These are phyloP conservation scores for Hydractinia symbiolongicarpus DNA, from an alignment of 30 jellyfish, hydroid and myxozoan species.

Conservation along the genomic window DNA sequence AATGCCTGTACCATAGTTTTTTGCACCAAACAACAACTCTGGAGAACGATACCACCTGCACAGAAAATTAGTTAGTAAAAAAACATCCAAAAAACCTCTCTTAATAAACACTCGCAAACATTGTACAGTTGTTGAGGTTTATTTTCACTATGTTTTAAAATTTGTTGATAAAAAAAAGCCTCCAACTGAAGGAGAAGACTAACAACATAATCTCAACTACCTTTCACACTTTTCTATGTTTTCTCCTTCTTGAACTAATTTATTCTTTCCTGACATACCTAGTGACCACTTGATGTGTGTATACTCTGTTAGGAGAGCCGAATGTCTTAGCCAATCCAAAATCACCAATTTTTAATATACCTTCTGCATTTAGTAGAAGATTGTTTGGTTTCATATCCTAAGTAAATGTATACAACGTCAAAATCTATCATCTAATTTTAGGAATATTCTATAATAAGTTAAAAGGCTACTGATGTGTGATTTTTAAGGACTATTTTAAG, in stretches of 20 bases:
- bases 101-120: no score
- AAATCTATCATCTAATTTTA: background rate
- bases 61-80: background rate
- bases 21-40: conserved; percentile 96
- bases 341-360: conserved; percentile 93
- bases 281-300: conserved; percentile 97
- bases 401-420: background rate
- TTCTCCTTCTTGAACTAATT: no score
- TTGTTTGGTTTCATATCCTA: conserved; percentile 98
- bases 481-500: background rate
- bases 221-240: no score
- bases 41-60: conserved; percentile 98
- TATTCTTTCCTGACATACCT: conserved; percentile 37
- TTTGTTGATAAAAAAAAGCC: no score
- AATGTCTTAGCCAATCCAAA: conserved; percentile 91
- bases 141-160: no score
- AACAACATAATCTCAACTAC: no score
- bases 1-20: conserved; percentile 87
- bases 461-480: background rate
- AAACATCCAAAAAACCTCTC: no score
- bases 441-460: background rate
- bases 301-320: conserved; percentile 92
- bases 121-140: no score
- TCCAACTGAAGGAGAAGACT: no score
- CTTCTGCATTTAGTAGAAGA: conserved; percentile 76